These are phyloP conservation scores for Pelagia noctiluca DNA, from an alignment of 30 jellyfish, hydroid and myxozoan genomes.

Conservation along the genomic window DNA sequence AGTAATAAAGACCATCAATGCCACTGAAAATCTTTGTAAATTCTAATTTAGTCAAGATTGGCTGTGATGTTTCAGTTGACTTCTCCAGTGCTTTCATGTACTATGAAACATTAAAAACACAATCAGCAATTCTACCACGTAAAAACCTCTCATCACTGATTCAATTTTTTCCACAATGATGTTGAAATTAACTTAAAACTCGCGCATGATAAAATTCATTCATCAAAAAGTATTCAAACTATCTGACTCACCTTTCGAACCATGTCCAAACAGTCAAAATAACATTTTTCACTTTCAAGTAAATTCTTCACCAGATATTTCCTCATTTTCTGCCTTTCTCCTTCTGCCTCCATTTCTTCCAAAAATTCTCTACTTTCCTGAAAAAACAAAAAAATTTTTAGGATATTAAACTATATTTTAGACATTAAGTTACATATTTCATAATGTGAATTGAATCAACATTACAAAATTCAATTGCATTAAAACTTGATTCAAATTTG, in stretches of 20 bases:
- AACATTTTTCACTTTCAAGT: constrained; percentile 89
- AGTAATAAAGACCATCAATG: constrained; percentile 71
- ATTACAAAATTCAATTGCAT: too few relatives aligned
- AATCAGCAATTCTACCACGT: too few relatives aligned
- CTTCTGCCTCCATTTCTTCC: constrained; percentile 69
- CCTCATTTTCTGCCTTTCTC: constrained; percentile 78
- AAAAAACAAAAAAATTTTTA: too few relatives aligned
- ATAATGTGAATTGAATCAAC: too few relatives aligned
- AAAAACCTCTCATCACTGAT: too few relatives aligned
- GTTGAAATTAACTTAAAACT: too few relatives aligned
- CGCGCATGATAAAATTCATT: too few relatives aligned
- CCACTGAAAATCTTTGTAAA: constrained; percentile 82
- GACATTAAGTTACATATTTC: too few relatives aligned
- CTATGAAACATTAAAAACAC: constrained; percentile 43
- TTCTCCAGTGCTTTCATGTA: constrained; percentile 95
- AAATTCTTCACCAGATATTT: constrained; percentile 83
- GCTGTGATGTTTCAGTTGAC: constrained; percentile 97
- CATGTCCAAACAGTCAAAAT: constrained; percentile 92
- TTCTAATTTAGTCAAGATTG: constrained; percentile 87
- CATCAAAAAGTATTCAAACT: too few relatives aligned
- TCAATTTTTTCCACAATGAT: too few relatives aligned
- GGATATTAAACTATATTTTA: too few relatives aligned
- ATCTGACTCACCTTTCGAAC: constrained; percentile 71
- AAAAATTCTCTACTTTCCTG: constrained; percentile 38
- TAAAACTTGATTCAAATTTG: too few relatives aligned